Evolutionary conservation across 2,113 vertebrate species (phyloP), one percentile per base, ranked within the genome.

Genomic region (Pampusana beccarii): DNA sequence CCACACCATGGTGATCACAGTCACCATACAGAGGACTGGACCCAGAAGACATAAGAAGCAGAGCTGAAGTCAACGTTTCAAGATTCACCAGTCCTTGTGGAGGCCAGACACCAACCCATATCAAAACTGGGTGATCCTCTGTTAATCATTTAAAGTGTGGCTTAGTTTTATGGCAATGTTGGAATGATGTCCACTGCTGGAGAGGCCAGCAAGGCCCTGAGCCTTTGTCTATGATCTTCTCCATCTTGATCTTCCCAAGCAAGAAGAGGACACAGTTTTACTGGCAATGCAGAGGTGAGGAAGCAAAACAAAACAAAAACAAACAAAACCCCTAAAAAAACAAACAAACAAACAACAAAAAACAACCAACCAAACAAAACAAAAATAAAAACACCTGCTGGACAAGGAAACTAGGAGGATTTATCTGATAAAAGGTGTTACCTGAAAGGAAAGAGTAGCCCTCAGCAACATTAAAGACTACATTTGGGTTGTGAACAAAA

Each of bases 131-230:
- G 8, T 74, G n/a, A 50, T 58, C 4, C 10, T 71, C 42, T 72
- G 9, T 42, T 60, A 72, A 42, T 42, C 24, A 14, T 23, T 58
- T 71, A 57, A 53, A 18, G 29, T 53, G 54, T 24, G 33, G 29
- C 16, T 62, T 13, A 0, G 0, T 65, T 88, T 86, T 34, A 42
- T 7, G 24, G 13, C 4, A 20, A 14, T 8, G 7, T 33, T 36
- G 16, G 77, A 56, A 61, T 11, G 31, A 48, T 7, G 2, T 4
- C 44, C 2, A 0, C 29, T 71, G 31, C 34, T 60, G 44, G 28
- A 77, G 17, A 57, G 38, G 9, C 17, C 74, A 60, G 44, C 34
- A 56, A 29, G 17, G 14, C 38, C 26, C 42, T 81, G 70, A 26
- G n/a, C 36, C 10, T 54, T 36, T 36, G 10, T 12, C 42, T 12